Evolutionary conservation across 2,797 vertebrate genomes (phyloP), one percentile per base, ranked within the genome.

Genomic region (Myotis findleyi): DNA sequence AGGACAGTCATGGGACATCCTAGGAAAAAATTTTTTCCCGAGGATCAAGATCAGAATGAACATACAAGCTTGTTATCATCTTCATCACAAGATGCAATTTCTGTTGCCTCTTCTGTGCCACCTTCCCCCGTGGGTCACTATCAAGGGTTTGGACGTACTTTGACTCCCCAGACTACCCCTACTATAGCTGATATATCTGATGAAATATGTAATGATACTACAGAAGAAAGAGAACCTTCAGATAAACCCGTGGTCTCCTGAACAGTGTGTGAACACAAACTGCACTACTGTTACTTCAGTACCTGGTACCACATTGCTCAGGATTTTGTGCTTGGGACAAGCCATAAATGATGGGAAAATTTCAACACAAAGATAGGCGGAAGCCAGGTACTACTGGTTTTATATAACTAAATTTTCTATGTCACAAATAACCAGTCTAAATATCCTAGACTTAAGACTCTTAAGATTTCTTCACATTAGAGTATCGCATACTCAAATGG

Each of bases 1-100:
- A 99, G 99, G 95, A 99, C 99, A 0, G 99, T 99, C 82, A 98
- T 99, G 98, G 99, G 99, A 88, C 99, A 99, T 66, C 98, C 99
- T 8, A 98, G 99, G 93, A 99, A 99, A 97, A 98, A 98, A 64
- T 99, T 99, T 98, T 99, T 99, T 53, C 96, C 98, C 3, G 99
- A 99, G 72, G 99, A 99, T 41, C 98, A 98, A 33, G 99, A 98
- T 41, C 99, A 99, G n/a, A 99, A 99, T 0, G 99, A 99, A 97
- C 99, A 99, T 80, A 99, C 99, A 0, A 99, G 99, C 90, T 98
- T 99, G 92, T 98, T 99, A n/a, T 99, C 99, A 6, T 99, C 99
- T 0, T 98, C 98, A 25, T 99, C 99, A 92, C 99, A 99, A 96
- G 99, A 99, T 55, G 98, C 98, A 27, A 98, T 99, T 96, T 98